Conservation (phyloP, 2,113 vertebrate genomes). For the Phyllopteryx taeniolatus region DNA sequence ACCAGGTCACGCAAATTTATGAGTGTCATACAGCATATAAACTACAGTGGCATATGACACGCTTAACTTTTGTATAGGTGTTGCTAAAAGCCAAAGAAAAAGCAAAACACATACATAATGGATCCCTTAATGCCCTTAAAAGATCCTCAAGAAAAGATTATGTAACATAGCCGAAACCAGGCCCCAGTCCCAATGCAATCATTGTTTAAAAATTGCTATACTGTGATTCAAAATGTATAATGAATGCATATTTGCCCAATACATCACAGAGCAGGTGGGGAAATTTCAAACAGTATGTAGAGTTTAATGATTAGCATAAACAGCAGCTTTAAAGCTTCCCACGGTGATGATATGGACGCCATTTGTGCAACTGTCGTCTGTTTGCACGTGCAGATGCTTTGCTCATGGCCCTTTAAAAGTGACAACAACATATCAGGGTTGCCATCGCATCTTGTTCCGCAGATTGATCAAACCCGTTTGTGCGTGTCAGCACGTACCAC, state of each 20-base stretch:
- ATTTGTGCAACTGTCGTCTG: neutral
- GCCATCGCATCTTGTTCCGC: neutral
- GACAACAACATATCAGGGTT: neutral
- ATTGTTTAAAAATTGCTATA: neutral
- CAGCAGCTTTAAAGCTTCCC: neutral
- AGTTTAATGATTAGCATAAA: neutral
- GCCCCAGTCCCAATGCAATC: neutral
- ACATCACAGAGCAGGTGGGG: neutral
- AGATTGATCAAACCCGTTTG: slow-evolving; percentile 5
- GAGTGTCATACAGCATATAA: no score
- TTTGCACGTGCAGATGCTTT: neutral
- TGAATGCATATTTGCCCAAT: neutral
- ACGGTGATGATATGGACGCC: neutral
- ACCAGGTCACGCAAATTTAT: no score
- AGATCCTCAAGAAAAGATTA: neutral
- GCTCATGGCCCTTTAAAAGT: neutral
- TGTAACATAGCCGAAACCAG: neutral
- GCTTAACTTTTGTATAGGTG: no score
- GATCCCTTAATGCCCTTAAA: neutral
- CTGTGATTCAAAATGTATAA: neutral
- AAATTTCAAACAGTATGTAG: neutral
- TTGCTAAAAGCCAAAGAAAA: neutral
- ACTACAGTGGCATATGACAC: neutral
- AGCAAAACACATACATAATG: neutral
- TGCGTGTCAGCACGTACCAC: neutral